A percentile compares a stretch with the other conserved stretches of the same genome.
These are phyloP conservation scores for Melanotaenia duboulayi DNA, from an alignment of 2,113 vertebrate species.

Conservation along the genomic window DNA sequence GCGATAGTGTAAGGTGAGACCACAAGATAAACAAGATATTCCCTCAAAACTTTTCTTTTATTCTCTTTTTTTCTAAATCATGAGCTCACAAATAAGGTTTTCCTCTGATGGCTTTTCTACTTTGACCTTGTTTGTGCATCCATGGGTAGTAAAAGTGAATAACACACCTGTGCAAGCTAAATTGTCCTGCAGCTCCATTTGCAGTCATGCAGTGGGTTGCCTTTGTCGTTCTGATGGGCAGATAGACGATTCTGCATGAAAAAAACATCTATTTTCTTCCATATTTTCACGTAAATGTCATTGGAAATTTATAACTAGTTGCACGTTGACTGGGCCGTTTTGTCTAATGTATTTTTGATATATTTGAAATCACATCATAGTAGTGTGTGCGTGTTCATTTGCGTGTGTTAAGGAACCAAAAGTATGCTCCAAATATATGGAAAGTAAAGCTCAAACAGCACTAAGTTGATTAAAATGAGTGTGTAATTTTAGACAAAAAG, in stretches of 20 bases:
- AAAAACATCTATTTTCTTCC: background rate
- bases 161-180: background rate
- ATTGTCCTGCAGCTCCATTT: background rate
- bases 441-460: background rate
- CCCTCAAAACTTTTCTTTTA: background rate
- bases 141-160: background rate
- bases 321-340: background rate
- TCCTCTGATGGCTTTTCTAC: background rate
- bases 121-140: background rate
- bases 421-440: no score
- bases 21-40: conserved; percentile 14
- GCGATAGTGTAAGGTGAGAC: conserved; percentile 2
- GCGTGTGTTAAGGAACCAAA: background rate
- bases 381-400: no score
- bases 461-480: background rate
- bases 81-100: background rate
- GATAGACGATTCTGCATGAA: background rate
- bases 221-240: background rate
- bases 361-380: background rate
- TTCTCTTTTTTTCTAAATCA: no score
- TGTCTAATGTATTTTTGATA: background rate
- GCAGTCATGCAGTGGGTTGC: background rate
- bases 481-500: conserved; percentile 36
- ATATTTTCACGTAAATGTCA: background rate
- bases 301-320: background rate